Evolutionary conservation across 2,888 invertebrate genomes (phyloP).

Genomic region (Hirtodrosophila histrioides): DNA sequence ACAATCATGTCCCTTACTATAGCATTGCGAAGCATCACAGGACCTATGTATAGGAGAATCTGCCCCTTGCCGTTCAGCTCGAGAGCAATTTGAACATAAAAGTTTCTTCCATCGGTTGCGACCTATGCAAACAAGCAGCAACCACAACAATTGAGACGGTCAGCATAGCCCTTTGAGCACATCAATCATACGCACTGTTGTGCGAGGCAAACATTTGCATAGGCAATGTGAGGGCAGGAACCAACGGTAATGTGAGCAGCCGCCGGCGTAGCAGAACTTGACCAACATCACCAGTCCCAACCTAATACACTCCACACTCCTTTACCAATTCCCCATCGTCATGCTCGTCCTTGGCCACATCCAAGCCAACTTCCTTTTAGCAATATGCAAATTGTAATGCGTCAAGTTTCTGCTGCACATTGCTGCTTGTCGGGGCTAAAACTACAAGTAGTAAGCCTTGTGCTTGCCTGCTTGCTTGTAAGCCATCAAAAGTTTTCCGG

Average conservation of each 20-base stretch:
- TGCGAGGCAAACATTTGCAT: conserved; percentile 66
- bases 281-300: conserved; percentile 8
- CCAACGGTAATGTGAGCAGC: conserved; percentile 25
- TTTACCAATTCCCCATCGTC: too few relatives aligned
- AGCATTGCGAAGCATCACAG: conserved; percentile 5
- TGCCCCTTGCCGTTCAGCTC: conserved; percentile 15
- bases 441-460: not conserved
- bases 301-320: not conserved
- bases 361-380: conserved; percentile 7
- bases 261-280: conserved; percentile 11
- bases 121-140: conserved; percentile 55
- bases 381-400: conserved; percentile 70
- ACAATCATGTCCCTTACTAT: conserved; percentile 9
- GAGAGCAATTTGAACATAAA: conserved; percentile 14
- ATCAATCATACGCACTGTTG: conserved; percentile 73
- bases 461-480: conserved; percentile 5
- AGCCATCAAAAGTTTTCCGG: conserved; percentile 24
- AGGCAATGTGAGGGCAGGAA: conserved; percentile 34
- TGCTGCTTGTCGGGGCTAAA: conserved; percentile 4
- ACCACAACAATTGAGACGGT: conserved; percentile 46
- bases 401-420: conserved; percentile 30
- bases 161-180: conserved; percentile 55
- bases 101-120: conserved; percentile 23
- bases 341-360: not conserved
- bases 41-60: conserved; percentile 25